These are phyloP conservation scores for Ruditapes philippinarum DNA, from an alignment of 1,140 invertebrate genomes.

Conservation along the genomic window DNA sequence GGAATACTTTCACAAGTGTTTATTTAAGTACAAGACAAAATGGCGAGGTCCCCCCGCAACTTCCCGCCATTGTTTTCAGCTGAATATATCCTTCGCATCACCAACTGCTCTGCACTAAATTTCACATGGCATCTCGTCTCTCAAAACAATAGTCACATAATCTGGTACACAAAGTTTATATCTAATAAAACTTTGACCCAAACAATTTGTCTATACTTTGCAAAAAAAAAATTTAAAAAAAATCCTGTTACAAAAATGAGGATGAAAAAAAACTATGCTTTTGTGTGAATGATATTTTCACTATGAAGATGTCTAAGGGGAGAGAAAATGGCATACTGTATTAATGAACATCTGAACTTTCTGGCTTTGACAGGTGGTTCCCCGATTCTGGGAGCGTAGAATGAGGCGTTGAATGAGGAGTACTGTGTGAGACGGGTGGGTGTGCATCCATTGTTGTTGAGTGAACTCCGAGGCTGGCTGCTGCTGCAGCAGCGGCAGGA, in stretches of 20 bases:
- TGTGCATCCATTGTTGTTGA: slow-evolving; percentile 85
- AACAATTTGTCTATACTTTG: background rate
- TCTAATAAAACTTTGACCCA: background rate
- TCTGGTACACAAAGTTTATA: background rate
- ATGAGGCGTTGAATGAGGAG: slow-evolving; percentile 83
- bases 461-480: slow-evolving; percentile 83
- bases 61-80: background rate
- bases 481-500: slow-evolving; percentile 75
- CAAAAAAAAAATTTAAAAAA: too few relatives aligned
- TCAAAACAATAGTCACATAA: background rate
- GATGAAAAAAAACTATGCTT: background rate
- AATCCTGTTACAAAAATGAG: slow-evolving; percentile 22
- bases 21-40: background rate
- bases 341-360: slow-evolving; percentile 86
- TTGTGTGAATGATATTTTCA: background rate
- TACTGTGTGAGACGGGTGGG: slow-evolving; percentile 76
- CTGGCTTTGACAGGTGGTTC: slow-evolving; percentile 85
- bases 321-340: background rate
- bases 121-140: background rate
- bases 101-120: background rate
- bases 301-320: background rate
- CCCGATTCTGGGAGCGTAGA: slow-evolving; percentile 82
- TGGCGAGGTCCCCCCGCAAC: background rate
- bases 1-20: slow-evolving; percentile 11
- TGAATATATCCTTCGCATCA: background rate